Base-by-base conservation (phyloP, 2,888 invertebrate species). In the Phaonia tiefii region DNA sequence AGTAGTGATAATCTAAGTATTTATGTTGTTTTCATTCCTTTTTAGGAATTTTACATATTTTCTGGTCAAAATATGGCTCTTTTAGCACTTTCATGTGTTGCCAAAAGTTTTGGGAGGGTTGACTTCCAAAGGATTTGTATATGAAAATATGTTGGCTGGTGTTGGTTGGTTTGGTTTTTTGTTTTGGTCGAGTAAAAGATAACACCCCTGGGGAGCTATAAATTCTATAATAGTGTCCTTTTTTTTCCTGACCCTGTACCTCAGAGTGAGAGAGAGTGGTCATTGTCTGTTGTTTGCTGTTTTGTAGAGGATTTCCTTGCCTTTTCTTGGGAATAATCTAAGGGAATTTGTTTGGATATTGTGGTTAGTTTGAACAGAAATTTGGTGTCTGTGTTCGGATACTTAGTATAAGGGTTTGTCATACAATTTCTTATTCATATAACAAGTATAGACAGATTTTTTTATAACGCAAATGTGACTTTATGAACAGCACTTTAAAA, bases 141-240 rank as follows among this genome's bases (percentile, higher is more conserved):
- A 84, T 75, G 70, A 58, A 75, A 70, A 75, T 76, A 76, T 80
- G 65, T 70, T 70, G 42, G 49, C 70, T 73, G 67, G n/a, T 72
- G 70, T 80, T n/a, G n/a, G n/a, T n/a, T n/a, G n/a, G n/a, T n/a
- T n/a, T n/a, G n/a, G n/a, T 79, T 84, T 76, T 85, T 86, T 86
- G 84, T 86, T 87, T 87, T 86, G 83, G 86, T 86, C 71, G 72
- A 70, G 69, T 26, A 39, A 22, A 39, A 63, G 70, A 71, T 77
- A 67, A 70, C 10, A 70, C 66, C 90, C 88, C 89, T 84, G 83
- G 90, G 89, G 90, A 89, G 87, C 90, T 88, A 90, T 90, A 90
- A 90, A 90, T 90, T 89, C 88, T 87, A 88, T 88, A 56, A 56
- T 39, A 22, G 37, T 42, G 72, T 51, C 60, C 31, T 69, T 75